Percentiles rank a stretch among this genome's conserved stretches.
Evolutionary conservation across 2,797 vertebrate species (phyloP).

Genomic region (Jordanella pulchra): DNA sequence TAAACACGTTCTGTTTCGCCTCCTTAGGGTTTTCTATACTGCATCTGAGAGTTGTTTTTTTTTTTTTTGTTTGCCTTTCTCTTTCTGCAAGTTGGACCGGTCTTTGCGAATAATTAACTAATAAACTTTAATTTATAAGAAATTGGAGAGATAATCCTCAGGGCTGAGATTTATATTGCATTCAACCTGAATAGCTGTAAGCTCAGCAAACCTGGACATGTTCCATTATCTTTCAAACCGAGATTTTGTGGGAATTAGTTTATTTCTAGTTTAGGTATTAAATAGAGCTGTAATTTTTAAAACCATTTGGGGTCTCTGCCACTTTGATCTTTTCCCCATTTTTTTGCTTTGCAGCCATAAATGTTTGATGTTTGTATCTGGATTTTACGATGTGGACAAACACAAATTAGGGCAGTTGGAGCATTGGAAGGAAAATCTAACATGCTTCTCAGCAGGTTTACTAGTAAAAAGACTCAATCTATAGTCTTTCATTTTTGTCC

Average conservation of each 20-base stretch:
- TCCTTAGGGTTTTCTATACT: background rate
- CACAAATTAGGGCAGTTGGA: background rate
- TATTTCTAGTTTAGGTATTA: background rate
- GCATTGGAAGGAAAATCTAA: background rate
- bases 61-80: background rate
- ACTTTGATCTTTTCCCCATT: background rate
- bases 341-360: background rate
- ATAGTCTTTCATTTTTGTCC: background rate
- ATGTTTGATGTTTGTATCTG: background rate
- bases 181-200: background rate
- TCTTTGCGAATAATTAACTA: background rate
- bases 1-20: background rate
- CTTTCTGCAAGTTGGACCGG: background rate
- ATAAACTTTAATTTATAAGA: background rate
- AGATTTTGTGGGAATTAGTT: background rate
- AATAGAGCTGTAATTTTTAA: background rate
- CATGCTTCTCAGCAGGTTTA: background rate
- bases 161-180: background rate
- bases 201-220: background rate
- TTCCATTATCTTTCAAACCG: background rate
- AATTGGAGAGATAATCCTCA: constrained; percentile 1
- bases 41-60: background rate
- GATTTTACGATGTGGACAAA: background rate
- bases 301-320: background rate
- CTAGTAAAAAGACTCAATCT: background rate